Conservation (phyloP, 2,113 vertebrate genomes). For the Glaucomys volans region DNA sequence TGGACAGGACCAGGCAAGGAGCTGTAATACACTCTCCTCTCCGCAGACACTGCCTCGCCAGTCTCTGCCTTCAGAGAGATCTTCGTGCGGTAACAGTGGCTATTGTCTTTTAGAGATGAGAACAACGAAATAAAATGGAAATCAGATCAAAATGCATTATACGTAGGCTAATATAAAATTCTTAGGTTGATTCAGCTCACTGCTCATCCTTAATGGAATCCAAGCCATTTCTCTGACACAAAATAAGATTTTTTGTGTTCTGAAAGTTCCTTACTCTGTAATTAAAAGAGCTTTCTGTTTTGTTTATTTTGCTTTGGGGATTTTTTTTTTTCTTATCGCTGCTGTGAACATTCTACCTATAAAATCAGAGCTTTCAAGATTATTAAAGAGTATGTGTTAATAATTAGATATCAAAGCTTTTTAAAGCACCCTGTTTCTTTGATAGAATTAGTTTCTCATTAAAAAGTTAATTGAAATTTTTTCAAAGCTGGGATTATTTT, state of each 20-base stretch:
- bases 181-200: not conserved
- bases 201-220: not conserved
- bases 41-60: accelerated
- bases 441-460: conserved; percentile 68
- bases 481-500: conserved; percentile 62
- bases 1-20: too few relatives aligned
- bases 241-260: not conserved
- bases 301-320: conserved; percentile 6
- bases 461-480: conserved; percentile 71
- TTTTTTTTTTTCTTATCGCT: not conserved
- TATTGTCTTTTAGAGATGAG: not conserved
- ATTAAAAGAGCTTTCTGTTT: not conserved
- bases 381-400: not conserved
- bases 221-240: not conserved
- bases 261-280: accelerated
- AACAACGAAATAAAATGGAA: not conserved
- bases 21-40: accelerated
- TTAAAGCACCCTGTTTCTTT: conserved; percentile 40
- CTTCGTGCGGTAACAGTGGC: not conserved
- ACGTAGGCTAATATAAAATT: not conserved
- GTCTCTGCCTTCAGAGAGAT: accelerated
- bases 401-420: conserved; percentile 50
- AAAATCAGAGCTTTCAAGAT: not conserved
- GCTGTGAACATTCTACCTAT: not conserved
- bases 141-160: not conserved